Conservation (phyloP, 2,797 vertebrate species). For the Esox masquinongy region DNA sequence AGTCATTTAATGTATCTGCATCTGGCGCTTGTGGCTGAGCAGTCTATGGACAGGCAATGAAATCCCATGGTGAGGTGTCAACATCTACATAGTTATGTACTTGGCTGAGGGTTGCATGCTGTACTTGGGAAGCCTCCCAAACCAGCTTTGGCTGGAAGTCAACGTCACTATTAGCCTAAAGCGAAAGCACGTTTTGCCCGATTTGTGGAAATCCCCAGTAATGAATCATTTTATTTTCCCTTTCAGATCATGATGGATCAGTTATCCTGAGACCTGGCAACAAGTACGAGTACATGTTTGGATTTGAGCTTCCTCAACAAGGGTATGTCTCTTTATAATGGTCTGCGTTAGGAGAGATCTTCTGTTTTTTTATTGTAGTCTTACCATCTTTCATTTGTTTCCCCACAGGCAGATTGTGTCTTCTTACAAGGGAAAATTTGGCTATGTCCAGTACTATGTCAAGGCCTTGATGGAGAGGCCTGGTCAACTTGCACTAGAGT, state of each 20-base stretch:
- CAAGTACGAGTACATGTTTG: slow-evolving; percentile 87
- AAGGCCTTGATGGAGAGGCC: slow-evolving; percentile 85
- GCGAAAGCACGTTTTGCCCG: neutral
- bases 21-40: neutral
- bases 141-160: neutral
- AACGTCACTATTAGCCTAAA: neutral
- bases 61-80: neutral
- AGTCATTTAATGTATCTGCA: neutral
- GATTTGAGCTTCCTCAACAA: slow-evolving; percentile 89
- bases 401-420: slow-evolving; percentile 85
- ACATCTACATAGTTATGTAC: neutral
- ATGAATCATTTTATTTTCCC: too few relatives aligned
- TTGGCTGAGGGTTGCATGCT: neutral
- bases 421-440: slow-evolving; percentile 93
- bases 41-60: neutral
- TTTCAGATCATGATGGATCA: slow-evolving; percentile 82
- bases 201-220: neutral
- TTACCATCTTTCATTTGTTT: neutral
- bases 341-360: neutral
- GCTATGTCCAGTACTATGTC: slow-evolving; percentile 88
- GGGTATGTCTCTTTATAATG: slow-evolving; percentile 76
- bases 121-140: neutral
- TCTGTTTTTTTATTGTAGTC: neutral
- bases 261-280: slow-evolving; percentile 90
- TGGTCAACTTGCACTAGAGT: slow-evolving; percentile 72